phyloP scores from a whole-genome alignment of 2,113 vertebrate species.

The Aramus guarauna region DNA sequence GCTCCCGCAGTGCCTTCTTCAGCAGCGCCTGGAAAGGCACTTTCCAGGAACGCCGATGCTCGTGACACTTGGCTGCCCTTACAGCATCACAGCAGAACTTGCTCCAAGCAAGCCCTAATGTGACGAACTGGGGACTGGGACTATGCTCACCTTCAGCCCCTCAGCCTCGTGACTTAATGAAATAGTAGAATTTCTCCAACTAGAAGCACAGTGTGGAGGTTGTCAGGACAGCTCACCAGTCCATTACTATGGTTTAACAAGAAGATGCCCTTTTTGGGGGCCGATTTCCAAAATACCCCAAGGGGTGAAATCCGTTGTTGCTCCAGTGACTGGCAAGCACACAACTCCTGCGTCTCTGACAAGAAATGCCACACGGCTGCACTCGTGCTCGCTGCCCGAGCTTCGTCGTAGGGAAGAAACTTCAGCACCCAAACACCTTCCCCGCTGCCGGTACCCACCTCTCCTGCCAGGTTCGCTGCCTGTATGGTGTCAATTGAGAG shows the following conservation, averaged over 20 bases:
- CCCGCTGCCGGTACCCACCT: not conserved
- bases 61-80: not conserved
- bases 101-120: not conserved
- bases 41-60: not conserved
- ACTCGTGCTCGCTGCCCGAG: not conserved
- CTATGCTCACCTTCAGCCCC: not conserved
- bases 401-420: not conserved
- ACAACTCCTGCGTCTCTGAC: not conserved
- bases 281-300: not conserved
- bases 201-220: not conserved
- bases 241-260: not conserved
- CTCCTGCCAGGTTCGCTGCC: accelerated
- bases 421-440: not conserved
- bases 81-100: not conserved
- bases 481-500: not conserved
- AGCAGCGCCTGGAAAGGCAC: not conserved
- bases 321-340: no score
- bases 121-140: not conserved
- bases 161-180: not conserved
- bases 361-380: not conserved
- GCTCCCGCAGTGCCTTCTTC: not conserved
- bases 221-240: not conserved
- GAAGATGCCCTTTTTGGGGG: not conserved
- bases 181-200: not conserved
- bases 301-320: not conserved